Evolutionary conservation across 2,888 invertebrate genomes (phyloP), one percentile per base, ranked within the genome.

Genomic region (Nebria brevicollis): DNA sequence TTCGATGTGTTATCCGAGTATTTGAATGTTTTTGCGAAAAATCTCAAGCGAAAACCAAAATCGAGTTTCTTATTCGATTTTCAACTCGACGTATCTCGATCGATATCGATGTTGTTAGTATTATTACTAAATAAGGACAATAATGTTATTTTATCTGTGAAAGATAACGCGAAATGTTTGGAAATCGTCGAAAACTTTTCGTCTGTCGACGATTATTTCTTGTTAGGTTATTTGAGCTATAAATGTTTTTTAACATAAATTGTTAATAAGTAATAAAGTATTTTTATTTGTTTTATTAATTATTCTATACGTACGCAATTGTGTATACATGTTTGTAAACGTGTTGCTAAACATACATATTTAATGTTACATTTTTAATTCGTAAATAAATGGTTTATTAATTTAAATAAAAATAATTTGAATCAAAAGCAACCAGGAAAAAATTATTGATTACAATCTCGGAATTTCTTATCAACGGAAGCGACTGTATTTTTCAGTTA

Each of bases 211-310:
- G 75, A 75, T 41, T 80, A 72, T 42, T 80, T 72, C 70, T 6
- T 34, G 1, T 64, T 80, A 75, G 41, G 11, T 43, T 72, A 75
- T 65, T 80, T 80, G 70, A 72, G 65, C 70, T 65, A 70, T 20
- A 80, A 80, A 75, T 70, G 70, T 20, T 70, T 26, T 70, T 70
- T 70, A 25, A 70, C 25, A 26, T 70, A 25, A 70, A 34, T 20
- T 66, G n/a, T n/a, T 11, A 20, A 20, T 20, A 20, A 20, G 20
- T 66, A 25, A 34, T 34, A 34, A 5, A 34, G 34, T 4, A 34
- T 34, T 34, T 34, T 34, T 34, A 5, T 34, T 5, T 4, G 5
- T 34, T 34, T 34, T 34, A 34, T 34, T 34, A 34, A 34, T 34
- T 34, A 34, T 34, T 34, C 5, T 34, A 34, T 34, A 34, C 5